phyloP scores from a whole-genome alignment of 2,113 vertebrate species.

The Sceloporus tristichus region DNA sequence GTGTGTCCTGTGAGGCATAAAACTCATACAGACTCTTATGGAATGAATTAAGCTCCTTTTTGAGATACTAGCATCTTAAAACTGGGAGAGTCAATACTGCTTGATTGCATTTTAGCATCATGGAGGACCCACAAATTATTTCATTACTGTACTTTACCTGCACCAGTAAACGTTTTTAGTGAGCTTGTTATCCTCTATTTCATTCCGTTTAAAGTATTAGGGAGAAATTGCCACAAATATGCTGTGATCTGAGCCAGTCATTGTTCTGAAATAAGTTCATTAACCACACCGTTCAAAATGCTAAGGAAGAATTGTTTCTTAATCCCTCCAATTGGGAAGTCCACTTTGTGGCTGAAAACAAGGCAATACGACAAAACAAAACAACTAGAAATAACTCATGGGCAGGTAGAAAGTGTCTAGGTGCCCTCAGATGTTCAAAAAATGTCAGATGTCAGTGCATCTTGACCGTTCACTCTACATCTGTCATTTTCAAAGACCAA shows the following conservation, averaged over 20 bases:
- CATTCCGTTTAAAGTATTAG: neutral
- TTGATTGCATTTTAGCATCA: constrained; percentile 11
- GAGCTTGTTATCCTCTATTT: constrained; percentile 17
- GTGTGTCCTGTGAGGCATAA: neutral
- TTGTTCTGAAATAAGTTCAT: neutral
- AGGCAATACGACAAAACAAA: neutral
- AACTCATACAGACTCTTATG: neutral
- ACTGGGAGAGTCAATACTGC: neutral
- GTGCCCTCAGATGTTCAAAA: neutral
- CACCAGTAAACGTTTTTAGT: neutral
- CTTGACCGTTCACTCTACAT: neutral
- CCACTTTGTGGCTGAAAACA: neutral
- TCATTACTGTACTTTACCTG: neutral
- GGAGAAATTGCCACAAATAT: neutral
- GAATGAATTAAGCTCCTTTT: neutral
- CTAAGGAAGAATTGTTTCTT: neutral
- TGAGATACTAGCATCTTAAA: neutral
- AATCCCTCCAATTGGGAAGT: neutral
- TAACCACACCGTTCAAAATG: neutral
- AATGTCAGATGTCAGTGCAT: neutral
- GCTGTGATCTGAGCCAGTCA: neutral
- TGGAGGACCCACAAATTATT: neutral
- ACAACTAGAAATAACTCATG: neutral
- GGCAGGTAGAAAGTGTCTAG: neutral
- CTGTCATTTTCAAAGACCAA: neutral